Percentiles rank a stretch among this genome's conserved stretches.
Evolutionary conservation across 1,140 invertebrate genomes (phyloP).

Genomic region (Metopolophium dirhodum): DNA sequence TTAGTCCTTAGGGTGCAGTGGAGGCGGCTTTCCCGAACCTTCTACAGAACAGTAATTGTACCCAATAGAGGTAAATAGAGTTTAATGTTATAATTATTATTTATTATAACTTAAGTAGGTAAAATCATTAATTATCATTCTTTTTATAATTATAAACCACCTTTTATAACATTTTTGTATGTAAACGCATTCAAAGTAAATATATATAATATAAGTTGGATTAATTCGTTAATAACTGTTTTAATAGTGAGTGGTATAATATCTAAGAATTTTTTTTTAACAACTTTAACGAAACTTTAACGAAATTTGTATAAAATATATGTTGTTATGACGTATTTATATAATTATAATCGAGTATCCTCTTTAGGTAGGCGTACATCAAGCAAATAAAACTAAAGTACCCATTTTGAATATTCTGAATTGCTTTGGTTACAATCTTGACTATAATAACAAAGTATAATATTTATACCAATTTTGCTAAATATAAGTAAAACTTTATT

Average conservation of each 20-base stretch:
- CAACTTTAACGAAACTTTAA: too few species aligned
- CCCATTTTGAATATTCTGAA: neutral
- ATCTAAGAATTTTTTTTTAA: neutral
- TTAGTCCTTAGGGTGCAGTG: neutral
- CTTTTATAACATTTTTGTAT: neutral
- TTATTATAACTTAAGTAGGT: neutral
- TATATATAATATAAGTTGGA: neutral
- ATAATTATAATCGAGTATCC: neutral
- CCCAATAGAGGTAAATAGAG: neutral
- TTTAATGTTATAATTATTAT: neutral
- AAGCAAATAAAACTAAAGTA: neutral
- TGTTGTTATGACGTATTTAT: neutral
- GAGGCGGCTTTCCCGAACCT: neutral
- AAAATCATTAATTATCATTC: neutral
- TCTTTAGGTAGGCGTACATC: neutral
- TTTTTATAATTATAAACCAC: neutral
- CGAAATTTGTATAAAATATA: neutral
- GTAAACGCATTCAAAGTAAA: neutral
- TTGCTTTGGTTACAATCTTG: neutral
- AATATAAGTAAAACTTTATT: neutral
- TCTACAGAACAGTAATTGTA: neutral
- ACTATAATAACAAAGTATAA: neutral
- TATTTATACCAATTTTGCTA: neutral
- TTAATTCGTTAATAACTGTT: neutral
- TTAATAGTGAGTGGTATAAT: too few species aligned